phyloP scores from a whole-genome alignment of 2,797 vertebrate genomes.

The Hafferia zeledoni region DNA sequence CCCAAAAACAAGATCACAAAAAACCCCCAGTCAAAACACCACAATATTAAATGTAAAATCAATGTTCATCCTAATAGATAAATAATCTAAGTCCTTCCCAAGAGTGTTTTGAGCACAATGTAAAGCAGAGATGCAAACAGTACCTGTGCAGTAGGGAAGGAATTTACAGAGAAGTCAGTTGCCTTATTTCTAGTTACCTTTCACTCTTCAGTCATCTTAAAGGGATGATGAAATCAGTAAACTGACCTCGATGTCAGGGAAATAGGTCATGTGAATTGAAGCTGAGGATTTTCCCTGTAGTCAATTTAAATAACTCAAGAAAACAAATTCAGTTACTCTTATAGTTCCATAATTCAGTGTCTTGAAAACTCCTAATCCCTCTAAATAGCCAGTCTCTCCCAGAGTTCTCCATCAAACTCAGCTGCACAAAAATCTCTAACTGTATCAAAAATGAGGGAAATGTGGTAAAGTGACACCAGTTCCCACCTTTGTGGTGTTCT shows the following conservation, averaged over 20 bases:
- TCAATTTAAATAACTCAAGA: conserved; percentile 10
- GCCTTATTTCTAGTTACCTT: not conserved
- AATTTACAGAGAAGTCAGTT: not conserved
- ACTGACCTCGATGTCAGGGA: not conserved
- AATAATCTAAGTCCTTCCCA: not conserved
- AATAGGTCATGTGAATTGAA: not conserved
- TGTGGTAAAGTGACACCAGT: not conserved
- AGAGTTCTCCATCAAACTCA: not conserved
- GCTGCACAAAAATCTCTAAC: not conserved
- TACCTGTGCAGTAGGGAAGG: not conserved
- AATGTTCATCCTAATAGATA: not conserved
- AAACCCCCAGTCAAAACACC: not conserved
- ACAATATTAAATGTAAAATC: not conserved
- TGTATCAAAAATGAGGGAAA: fast-evolving
- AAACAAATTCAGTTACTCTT: not conserved
- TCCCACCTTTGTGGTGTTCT: not conserved
- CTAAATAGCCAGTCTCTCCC: not conserved
- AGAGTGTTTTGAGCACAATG: not conserved
- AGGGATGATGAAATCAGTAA: not conserved
- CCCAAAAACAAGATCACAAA: not conserved
- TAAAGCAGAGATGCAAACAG: not conserved
- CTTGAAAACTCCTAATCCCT: not conserved
- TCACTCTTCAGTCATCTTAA: not conserved
- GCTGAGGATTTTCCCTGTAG: not conserved
- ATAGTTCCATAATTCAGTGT: not conserved